phyloP scores from a whole-genome alignment of 2,113 vertebrate species.

The Aplodontia rufa region DNA sequence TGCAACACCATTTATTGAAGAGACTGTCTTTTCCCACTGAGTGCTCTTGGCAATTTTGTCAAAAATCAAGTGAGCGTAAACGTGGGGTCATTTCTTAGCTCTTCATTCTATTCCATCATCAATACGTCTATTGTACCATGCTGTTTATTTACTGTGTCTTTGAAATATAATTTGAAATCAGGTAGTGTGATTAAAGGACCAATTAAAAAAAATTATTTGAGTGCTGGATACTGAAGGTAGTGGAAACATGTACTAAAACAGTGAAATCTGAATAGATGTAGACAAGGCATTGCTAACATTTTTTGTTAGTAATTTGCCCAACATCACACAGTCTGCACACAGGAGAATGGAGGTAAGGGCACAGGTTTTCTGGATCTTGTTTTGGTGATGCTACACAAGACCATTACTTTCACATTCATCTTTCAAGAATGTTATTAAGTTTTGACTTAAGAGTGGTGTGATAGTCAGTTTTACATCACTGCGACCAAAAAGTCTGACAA shows the following conservation, averaged over 20 bases:
- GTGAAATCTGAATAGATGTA: background rate
- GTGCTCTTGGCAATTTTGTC: background rate
- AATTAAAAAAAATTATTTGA: no score
- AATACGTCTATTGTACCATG: background rate
- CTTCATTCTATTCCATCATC: background rate
- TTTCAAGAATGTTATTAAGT: background rate
- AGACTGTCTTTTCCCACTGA: background rate
- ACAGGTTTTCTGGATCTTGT: background rate
- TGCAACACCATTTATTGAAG: background rate
- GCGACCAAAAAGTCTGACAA: no score
- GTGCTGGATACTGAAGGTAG: background rate
- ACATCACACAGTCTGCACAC: background rate
- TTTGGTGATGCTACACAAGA: background rate
- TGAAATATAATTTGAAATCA: background rate
- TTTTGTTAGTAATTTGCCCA: background rate
- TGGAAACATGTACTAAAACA: background rate
- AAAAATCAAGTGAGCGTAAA: background rate
- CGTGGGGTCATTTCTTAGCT: background rate
- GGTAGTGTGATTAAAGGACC: accelerated
- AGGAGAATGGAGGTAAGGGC: background rate
- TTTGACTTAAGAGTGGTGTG: background rate
- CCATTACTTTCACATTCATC: background rate
- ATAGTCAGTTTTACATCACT: no score
- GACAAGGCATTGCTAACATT: background rate
- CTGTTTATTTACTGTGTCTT: background rate